Conservation (phyloP, 2,797 vertebrate genomes). For the Pristis pectinata region DNA sequence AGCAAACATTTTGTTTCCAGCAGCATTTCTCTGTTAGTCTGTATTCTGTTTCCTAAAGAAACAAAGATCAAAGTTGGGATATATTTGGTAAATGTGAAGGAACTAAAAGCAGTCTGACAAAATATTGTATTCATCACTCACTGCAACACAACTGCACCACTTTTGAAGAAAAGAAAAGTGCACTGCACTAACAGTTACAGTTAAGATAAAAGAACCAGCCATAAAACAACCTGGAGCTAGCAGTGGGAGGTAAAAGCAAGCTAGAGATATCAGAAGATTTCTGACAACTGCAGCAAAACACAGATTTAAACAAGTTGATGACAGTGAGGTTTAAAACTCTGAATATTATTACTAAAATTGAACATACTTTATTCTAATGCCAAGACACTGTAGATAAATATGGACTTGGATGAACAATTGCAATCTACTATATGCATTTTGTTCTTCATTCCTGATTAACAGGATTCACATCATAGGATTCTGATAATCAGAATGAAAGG, state of each 20-base stretch:
- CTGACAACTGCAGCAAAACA: constrained; percentile 25
- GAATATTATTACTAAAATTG: constrained; percentile 5
- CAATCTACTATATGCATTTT: neutral
- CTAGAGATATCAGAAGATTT: constrained; percentile 13
- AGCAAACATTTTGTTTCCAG: constrained; percentile 13
- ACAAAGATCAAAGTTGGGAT: constrained; percentile 11
- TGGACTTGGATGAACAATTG: neutral
- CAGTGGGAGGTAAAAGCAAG: constrained; percentile 31
- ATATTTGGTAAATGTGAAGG: neutral
- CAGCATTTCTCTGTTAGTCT: neutral
- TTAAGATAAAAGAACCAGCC: neutral
- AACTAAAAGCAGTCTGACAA: constrained; percentile 34
- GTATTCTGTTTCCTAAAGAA: constrained; percentile 19
- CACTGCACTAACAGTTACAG: neutral
- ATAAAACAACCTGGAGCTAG: constrained; percentile 17
- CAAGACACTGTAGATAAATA: neutral
- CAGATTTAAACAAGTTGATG: constrained; percentile 29
- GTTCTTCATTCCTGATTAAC: neutral
- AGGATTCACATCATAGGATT: no score
- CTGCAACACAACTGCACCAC: neutral
- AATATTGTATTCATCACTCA: constrained; percentile 25
- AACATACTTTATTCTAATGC: neutral
- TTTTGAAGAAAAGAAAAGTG: constrained; percentile 18
- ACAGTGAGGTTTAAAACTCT: constrained; percentile 9
- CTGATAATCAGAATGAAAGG: no score